Percentiles rank a stretch among this genome's conserved stretches.
Evolutionary conservation across 1,140 invertebrate species (phyloP).

Genomic region (Phocides pigmalion): DNA sequence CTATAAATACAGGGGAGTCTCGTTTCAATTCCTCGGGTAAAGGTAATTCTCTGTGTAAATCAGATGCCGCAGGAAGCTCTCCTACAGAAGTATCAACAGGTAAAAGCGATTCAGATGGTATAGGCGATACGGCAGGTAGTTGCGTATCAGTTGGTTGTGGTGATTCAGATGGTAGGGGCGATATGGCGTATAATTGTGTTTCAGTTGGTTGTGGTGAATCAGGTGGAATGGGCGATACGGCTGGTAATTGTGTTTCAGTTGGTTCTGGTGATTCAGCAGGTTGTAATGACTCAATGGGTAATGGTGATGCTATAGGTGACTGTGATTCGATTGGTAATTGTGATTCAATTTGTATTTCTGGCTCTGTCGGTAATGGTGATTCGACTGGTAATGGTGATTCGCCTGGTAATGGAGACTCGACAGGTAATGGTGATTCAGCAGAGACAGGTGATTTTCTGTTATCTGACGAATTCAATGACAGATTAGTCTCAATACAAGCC

Average conservation of each 20-base stretch:
- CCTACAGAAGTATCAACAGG: slow-evolving; percentile 24
- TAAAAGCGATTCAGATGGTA: slow-evolving; percentile 21
- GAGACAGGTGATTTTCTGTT: slow-evolving; percentile 21
- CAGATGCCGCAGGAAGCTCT: slow-evolving; percentile 20
- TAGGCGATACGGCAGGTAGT: slow-evolving; percentile 33
- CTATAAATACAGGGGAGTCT: slow-evolving; percentile 32
- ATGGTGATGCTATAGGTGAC: slow-evolving; percentile 33
- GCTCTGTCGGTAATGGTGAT: slow-evolving; percentile 31
- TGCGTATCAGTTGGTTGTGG: slow-evolving; percentile 34
- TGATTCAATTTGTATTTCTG: slow-evolving; percentile 25
- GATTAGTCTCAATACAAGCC: slow-evolving; percentile 9
- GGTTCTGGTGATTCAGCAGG: slow-evolving; percentile 32
- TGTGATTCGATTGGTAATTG: slow-evolving; percentile 36
- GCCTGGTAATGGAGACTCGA: slow-evolving; percentile 4
- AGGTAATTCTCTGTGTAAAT: slow-evolving; percentile 32
- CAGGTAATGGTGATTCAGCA: slow-evolving; percentile 17
- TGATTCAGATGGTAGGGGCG: slow-evolving; percentile 31
- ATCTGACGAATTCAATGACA: slow-evolving; percentile 1
- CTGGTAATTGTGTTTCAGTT: slow-evolving; percentile 30
- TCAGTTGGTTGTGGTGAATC: slow-evolving; percentile 38
- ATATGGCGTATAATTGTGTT: too few relatives aligned
- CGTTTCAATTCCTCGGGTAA: slow-evolving; percentile 25
- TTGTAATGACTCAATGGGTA: slow-evolving; percentile 35
- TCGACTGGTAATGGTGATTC: slow-evolving; percentile 28
- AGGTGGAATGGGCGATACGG: slow-evolving; percentile 32